Conservation (phyloP, 2,113 vertebrate genomes). For the Chrysochloris asiatica region DNA sequence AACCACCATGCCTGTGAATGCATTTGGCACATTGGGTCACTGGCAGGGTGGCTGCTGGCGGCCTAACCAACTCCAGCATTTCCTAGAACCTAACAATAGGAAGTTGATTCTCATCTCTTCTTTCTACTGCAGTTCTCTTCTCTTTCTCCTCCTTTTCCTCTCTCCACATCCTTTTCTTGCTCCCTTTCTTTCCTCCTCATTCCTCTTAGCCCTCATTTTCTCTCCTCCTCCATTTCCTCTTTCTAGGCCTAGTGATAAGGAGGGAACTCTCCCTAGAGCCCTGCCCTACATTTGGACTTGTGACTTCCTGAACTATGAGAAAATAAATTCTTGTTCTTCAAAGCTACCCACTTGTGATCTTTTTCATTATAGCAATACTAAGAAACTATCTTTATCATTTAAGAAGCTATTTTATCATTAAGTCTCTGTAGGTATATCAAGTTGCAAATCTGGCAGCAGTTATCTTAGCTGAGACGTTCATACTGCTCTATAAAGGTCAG, state of each 20-base stretch:
- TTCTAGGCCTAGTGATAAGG: not conserved
- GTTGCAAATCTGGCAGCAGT: not conserved
- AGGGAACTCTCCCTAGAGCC: not conserved
- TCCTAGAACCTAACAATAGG: not conserved
- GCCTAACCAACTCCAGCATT: not conserved
- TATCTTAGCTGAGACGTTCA: not conserved
- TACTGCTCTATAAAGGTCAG: not conserved
- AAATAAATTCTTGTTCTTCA: too few relatives aligned
- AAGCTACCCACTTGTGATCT: too few relatives aligned
- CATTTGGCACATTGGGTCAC: not conserved
- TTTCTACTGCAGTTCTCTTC: not conserved
- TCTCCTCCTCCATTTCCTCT: not conserved
- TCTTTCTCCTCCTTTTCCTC: not conserved
- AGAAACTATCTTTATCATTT: not conserved
- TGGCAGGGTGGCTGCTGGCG: not conserved
- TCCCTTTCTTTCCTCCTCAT: not conserved
- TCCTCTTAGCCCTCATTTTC: not conserved
- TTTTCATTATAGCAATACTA: not conserved
- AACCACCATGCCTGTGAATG: not conserved
- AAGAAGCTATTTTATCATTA: constrained; percentile 7
- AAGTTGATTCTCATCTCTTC: not conserved
- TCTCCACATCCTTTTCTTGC: not conserved
- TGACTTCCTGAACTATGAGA: too few relatives aligned
- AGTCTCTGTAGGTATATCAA: not conserved
- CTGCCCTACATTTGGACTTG: not conserved